These are phyloP conservation scores for Apostichopus californicus DNA, from an alignment of 35 echinoderm and acorn worm species.

Conservation along the genomic window DNA sequence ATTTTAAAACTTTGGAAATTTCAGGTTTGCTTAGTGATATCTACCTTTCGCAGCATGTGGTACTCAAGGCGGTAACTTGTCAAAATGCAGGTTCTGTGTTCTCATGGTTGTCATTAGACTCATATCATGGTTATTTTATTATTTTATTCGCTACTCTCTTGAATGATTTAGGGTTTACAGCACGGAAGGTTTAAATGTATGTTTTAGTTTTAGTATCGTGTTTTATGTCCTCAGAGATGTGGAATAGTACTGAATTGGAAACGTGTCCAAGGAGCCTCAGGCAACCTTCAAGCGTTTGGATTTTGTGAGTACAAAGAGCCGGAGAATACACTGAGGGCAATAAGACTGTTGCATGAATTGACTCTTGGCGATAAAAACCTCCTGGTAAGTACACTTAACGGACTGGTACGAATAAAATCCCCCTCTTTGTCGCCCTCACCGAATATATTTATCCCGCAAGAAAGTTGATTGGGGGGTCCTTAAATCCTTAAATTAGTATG, in stretches of 20 bases:
- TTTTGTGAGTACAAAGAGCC: slow-evolving; percentile 98
- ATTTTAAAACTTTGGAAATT: too few relatives aligned
- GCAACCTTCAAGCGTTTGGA: slow-evolving; percentile 97
- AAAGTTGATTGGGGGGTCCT: too few relatives aligned
- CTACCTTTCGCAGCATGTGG: not conserved
- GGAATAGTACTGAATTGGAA: slow-evolving; percentile 83
- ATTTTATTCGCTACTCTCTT: too few relatives aligned
- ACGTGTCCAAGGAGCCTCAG: slow-evolving; percentile 94
- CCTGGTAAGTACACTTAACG: slow-evolving; percentile 63
- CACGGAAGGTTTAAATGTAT: not conserved
- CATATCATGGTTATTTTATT: too few relatives aligned
- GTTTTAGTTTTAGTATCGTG: not conserved
- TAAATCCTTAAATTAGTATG: too few relatives aligned
- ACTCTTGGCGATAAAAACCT: slow-evolving; percentile 95
- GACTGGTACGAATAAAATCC: too few relatives aligned
- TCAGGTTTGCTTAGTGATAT: too few relatives aligned
- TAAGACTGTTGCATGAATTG: slow-evolving; percentile 91
- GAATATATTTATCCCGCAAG: too few relatives aligned
- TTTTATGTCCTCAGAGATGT: slow-evolving; percentile 48
- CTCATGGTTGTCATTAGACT: too few relatives aligned
- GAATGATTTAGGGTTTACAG: too few relatives aligned
- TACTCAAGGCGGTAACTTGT: not conserved
- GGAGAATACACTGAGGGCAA: slow-evolving; percentile 81
- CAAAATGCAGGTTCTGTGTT: not conserved
- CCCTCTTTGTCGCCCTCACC: too few relatives aligned